Evolutionary conservation across 1,140 invertebrate genomes (phyloP), one percentile per base, ranked within the genome.

Genomic region (Cyclargus thomasi): DNA sequence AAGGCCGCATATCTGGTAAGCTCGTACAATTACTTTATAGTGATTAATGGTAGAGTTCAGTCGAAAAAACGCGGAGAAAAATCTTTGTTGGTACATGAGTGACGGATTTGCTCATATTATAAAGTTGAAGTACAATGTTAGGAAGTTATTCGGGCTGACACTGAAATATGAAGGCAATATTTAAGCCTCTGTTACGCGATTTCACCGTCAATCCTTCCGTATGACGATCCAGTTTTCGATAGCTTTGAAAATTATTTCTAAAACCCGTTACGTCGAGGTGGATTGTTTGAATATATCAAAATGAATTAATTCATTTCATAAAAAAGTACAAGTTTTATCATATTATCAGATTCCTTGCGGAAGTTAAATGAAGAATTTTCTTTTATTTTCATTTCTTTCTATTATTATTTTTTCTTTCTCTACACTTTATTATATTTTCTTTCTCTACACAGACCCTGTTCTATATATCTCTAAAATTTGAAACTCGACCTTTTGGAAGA

Each of bases 131-230:
- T 78, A 69, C 79, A 75, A 75, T 70, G 72, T 74, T 81, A 78
- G 76, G 73, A 81, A 82, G 78, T 82, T 78, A 81, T 82, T 79
- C 77, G 72, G 70, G 70, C 64, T 77, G 81, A 81, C 79, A 79
- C 71, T 83, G 81, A 86, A 84, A 84, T 84, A 86, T 84, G 83
- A 81, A 63, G 77, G 78, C 76, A 83, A 83, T 86, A 81, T 80
- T 77, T 72, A 79, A 79, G 70, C 74, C 74, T 75, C 73, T 72
- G 71, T 71, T 68, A 74, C 67, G 67, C 69, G 70, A 77, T 78
- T 78, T 73, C 73, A 67, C 79, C 79, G 80, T 81, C 78, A 80
- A 83, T 82, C 75, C 77, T 75, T 74, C 75, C 80, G 77, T 81
- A 81, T 85, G 80, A 80, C 82, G 75, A 84, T 84, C 77, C 79